Conservation (phyloP, 2,113 vertebrate genomes). For the Lamprotornis superbus region DNA sequence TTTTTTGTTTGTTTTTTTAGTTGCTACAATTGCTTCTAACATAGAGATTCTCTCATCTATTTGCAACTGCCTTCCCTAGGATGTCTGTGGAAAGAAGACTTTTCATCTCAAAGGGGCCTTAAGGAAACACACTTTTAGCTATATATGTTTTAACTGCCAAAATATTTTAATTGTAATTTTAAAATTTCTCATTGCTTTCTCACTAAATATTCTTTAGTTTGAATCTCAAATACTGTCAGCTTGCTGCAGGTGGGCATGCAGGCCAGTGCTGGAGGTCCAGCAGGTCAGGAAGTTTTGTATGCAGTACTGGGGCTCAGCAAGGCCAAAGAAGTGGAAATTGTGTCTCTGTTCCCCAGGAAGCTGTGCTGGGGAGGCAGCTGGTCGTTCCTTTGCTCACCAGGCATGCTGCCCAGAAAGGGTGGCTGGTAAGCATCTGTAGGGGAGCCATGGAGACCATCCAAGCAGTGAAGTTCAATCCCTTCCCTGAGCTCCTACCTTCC, state of each 20-base stretch:
- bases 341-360: neutral
- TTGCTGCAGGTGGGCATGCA: rapidly evolving
- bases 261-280: neutral
- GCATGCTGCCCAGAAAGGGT: neutral
- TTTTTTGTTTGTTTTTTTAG: neutral
- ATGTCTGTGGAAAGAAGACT: neutral
- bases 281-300: neutral
- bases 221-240: neutral
- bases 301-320: neutral
- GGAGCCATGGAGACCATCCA: rapidly evolving
- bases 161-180: neutral
- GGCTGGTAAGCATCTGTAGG: neutral
- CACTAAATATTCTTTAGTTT: neutral
- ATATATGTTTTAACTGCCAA: neutral
- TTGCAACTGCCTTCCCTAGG: neutral
- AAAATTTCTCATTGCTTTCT: neutral
- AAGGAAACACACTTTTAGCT: neutral
- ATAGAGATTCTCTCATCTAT: neutral
- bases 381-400: neutral
- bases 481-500: neutral
- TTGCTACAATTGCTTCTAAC: neutral
- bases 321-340: neutral
- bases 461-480: neutral
- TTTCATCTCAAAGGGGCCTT: neutral
- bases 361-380: neutral